Conservation (phyloP, 2,888 invertebrate genomes). For the Perdita meconis region DNA sequence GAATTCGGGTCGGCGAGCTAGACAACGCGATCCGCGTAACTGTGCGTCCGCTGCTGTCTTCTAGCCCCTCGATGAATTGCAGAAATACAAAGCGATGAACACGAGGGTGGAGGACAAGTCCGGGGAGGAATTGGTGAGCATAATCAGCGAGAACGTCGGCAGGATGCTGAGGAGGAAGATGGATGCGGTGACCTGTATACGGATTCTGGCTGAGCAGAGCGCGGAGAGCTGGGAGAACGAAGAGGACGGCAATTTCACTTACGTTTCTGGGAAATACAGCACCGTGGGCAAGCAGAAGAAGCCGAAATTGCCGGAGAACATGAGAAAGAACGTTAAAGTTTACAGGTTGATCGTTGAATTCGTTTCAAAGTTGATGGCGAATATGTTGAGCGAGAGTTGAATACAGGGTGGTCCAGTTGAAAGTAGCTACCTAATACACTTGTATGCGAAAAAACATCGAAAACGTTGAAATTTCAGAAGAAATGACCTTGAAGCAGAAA, state of each 20-base stretch:
- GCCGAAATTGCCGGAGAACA: slow-evolving; percentile 76
- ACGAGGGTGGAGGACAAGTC: slow-evolving; percentile 92
- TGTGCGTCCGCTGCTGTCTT: too few species aligned
- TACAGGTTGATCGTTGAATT: slow-evolving; percentile 64
- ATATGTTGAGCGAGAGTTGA: too few species aligned
- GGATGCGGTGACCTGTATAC: slow-evolving; percentile 94
- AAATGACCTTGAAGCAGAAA: too few species aligned
- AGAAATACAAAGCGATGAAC: slow-evolving; percentile 92
- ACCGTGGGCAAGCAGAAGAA: slow-evolving; percentile 80
- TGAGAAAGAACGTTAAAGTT: slow-evolving; percentile 74
- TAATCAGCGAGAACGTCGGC: slow-evolving; percentile 92
- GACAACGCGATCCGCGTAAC: slow-evolving; percentile 4
- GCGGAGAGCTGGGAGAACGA: slow-evolving; percentile 86
- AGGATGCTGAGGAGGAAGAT: slow-evolving; percentile 94
- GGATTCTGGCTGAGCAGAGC: slow-evolving; percentile 89
- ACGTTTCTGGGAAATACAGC: slow-evolving; percentile 94
- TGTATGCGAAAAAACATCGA: too few species aligned
- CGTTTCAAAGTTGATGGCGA: too few species aligned
- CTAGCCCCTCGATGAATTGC: slow-evolving; percentile 63
- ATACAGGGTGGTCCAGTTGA: too few species aligned
- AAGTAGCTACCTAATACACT: too few species aligned
- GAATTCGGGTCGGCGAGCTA: slow-evolving; percentile 31
- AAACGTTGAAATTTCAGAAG: too few species aligned
- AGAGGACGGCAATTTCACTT: slow-evolving; percentile 84
- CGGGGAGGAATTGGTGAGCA: slow-evolving; percentile 90